Evolutionary conservation across 2,797 vertebrate species (phyloP).

Genomic region (Emys orbicularis): DNA sequence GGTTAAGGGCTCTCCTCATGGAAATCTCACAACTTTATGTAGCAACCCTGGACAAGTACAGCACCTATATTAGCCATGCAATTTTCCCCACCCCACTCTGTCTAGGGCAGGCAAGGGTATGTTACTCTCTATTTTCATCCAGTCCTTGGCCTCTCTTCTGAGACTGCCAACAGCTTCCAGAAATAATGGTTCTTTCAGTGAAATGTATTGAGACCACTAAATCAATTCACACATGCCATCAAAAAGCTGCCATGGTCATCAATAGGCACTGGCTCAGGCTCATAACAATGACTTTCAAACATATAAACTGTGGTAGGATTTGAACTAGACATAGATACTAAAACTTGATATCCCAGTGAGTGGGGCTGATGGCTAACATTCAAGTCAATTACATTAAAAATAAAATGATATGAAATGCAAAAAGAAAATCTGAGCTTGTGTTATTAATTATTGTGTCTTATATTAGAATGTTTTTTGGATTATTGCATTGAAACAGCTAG

Average conservation of each 20-base stretch:
- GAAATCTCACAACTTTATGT: background rate
- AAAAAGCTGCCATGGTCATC: background rate
- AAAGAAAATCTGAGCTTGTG: background rate
- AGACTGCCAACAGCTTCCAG: background rate
- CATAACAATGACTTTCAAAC: background rate
- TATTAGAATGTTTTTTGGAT: background rate
- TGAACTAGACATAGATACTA: background rate
- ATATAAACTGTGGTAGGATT: background rate
- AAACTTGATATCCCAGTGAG: background rate
- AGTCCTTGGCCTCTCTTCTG: background rate
- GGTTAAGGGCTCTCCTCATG: background rate
- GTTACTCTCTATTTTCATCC: rapidly evolving
- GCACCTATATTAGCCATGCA: background rate
- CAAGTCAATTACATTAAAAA: background rate
- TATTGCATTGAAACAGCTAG: background rate
- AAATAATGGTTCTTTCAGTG: background rate
- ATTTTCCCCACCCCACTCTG: background rate
- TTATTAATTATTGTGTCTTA: rapidly evolving
- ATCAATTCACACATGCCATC: background rate
- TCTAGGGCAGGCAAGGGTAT: background rate
- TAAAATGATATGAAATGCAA: background rate
- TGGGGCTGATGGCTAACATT: background rate
- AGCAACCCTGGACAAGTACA: rapidly evolving
- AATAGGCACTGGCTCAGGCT: background rate
- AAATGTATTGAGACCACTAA: background rate